These are phyloP conservation scores for Zaprionus tsacasi DNA, from an alignment of 1,140 invertebrate genomes.

Conservation along the genomic window DNA sequence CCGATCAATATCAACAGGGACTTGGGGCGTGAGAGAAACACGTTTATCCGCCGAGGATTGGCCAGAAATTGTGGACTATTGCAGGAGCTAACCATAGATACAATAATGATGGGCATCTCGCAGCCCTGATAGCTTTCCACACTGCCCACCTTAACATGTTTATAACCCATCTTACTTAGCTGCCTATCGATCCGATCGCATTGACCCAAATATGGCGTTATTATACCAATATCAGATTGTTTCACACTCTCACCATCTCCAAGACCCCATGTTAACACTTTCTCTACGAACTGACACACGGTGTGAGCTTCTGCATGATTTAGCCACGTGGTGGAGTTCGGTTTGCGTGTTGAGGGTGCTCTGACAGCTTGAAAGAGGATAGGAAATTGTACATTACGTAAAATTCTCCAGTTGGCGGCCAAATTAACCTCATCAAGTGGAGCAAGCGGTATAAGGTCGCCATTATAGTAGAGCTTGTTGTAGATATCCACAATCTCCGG, in stretches of 20 bases:
- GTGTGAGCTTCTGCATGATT: constrained; percentile 86
- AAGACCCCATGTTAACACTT: constrained; percentile 73
- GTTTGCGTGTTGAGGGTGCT: constrained; percentile 70
- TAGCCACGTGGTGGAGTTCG: constrained; percentile 41
- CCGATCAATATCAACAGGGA: constrained; percentile 91
- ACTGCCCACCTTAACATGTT: constrained; percentile 89
- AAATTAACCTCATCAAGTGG: constrained; percentile 23
- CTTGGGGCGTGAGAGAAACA: constrained; percentile 91
- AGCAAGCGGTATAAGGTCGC: constrained; percentile 84
- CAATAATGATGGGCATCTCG: constrained; percentile 91
- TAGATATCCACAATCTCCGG: constrained; percentile 86
- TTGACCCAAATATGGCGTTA: constrained; percentile 92
- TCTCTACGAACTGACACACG: constrained; percentile 85
- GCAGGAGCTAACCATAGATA: constrained; percentile 90
- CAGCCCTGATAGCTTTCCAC: constrained; percentile 94
- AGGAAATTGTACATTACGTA: constrained; percentile 85
- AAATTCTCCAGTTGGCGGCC: constrained; percentile 72
- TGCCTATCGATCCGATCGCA: constrained; percentile 83
- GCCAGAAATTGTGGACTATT: constrained; percentile 88
- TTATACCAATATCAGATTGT: constrained; percentile 90
- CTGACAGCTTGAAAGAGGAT: constrained; percentile 88
- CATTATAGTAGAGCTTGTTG: constrained; percentile 88
- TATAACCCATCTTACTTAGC: constrained; percentile 26
- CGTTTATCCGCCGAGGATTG: constrained; percentile 92
- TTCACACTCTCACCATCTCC: constrained; percentile 79